Base-by-base conservation (phyloP, 2,113 vertebrate species). In the Cyrtonyx montezumae region DNA sequence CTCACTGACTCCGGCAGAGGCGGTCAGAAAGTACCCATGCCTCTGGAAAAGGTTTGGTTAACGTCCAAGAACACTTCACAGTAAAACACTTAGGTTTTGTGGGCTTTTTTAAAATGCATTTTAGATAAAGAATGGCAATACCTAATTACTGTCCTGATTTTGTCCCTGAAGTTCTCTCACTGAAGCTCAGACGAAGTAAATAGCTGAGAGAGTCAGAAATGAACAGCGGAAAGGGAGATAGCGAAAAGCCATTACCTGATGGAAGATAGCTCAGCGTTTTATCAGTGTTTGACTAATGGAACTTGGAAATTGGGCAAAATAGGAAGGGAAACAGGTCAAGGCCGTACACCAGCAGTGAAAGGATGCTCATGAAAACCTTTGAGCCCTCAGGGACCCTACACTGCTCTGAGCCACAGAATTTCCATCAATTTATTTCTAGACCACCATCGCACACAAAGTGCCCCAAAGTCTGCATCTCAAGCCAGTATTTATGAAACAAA, bases 401-500 rank as follows among this genome's bases (percentile, higher is more conserved):
- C 55, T 8, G 4, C 48, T 48, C 2, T 4, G 8, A 25, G 23
- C 70, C 62, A 17, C 77, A 74, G 71, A 73, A 78, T 63, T 55
- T 40, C 80, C 94, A 90, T 36, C 81, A 21, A 88, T 96, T 88
- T 93, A 76, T 94, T 93, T 93, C 94, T 63, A 71, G 92, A 91
- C 92, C 95, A 73, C 74, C 30, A 53, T 62, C 25, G 20, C 96
- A 53, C 30, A 79, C 3, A 6, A 71, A 71, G 9, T 2, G n/a
- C 30, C 19, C 95, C 37, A 56, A 79, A 93, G 83, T 94, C 61
- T 94, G 87, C 53, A 63, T 42, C 81, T 34, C 37, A 18, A 74
- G 93, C 75, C 89, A 92, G 22, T 90, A 95, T 97, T 97, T 77
- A 97, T 95, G 91, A 92, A 58, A 90, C 5, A 28, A 51, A 26